phyloP scores from a whole-genome alignment of 2,797 vertebrate species.

The Accipiter badius region DNA sequence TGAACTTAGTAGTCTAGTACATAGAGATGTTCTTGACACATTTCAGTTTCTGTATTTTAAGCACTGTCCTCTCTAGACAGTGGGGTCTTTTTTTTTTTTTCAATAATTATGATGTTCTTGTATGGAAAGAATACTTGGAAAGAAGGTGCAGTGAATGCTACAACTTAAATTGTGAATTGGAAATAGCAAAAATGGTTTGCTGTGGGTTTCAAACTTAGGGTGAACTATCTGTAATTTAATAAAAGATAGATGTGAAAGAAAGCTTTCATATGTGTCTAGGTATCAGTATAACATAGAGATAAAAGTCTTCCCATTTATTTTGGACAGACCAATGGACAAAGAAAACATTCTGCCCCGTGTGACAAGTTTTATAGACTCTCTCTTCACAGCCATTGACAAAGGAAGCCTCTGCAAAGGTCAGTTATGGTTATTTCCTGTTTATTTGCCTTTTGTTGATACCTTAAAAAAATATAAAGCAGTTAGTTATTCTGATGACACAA shows the following conservation, averaged over 20 bases:
- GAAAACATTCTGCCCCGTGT: conserved; percentile 74
- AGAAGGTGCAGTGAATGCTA: background rate
- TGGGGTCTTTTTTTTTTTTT: background rate
- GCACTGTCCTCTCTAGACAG: background rate
- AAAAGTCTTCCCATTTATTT: background rate
- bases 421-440: conserved; percentile 25
- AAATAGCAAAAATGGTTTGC: background rate
- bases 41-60: background rate
- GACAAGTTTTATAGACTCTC: conserved; percentile 75
- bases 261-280: background rate
- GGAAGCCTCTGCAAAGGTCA: conserved; percentile 83
- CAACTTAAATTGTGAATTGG: background rate
- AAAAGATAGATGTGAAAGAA: background rate
- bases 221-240: background rate
- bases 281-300: background rate
- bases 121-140: background rate
- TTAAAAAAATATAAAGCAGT: background rate
- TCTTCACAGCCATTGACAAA: conserved; percentile 79
- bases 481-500: background rate
- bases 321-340: conserved; percentile 82
- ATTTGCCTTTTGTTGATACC: background rate
- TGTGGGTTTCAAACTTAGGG: background rate
- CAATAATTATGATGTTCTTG: background rate
- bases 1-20: background rate
- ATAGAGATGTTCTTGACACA: background rate